Evolutionary conservation across 2,113 vertebrate genomes (phyloP).

Genomic region (Chaetops frenatus): DNA sequence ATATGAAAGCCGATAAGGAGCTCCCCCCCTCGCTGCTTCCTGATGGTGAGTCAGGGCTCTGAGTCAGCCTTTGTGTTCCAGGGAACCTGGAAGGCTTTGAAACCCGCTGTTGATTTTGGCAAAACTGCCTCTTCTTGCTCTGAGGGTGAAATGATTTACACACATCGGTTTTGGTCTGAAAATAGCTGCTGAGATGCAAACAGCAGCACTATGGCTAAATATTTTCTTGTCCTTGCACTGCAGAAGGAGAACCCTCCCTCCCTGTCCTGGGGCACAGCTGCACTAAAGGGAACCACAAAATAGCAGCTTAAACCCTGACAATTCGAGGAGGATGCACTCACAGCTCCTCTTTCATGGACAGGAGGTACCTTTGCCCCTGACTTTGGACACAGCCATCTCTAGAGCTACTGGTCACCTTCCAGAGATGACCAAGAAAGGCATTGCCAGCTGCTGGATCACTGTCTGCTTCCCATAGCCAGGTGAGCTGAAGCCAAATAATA

Average conservation of each 20-base stretch:
- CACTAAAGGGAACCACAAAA: neutral
- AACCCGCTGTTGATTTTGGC: conserved; percentile 71
- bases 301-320: neutral
- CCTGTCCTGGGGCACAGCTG: neutral
- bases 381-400: neutral
- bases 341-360: neutral
- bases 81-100: conserved; percentile 74
- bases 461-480: neutral
- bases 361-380: neutral
- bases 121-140: conserved; percentile 19
- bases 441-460: neutral
- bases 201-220: neutral
- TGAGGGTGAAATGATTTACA: conserved; percentile 63
- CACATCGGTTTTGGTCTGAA: conserved; percentile 41
- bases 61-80: conserved; percentile 77
- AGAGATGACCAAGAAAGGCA: neutral
- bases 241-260: neutral
- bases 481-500: neutral
- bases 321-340: neutral
- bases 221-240: neutral
- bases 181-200: conserved; percentile 45
- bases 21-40: conserved; percentile 65
- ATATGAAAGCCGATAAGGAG: conserved; percentile 67
- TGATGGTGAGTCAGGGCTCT: conserved; percentile 71
- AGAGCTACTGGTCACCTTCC: neutral